Evolutionary conservation across 2,113 vertebrate genomes (phyloP).

Genomic region (Python bivittatus): DNA sequence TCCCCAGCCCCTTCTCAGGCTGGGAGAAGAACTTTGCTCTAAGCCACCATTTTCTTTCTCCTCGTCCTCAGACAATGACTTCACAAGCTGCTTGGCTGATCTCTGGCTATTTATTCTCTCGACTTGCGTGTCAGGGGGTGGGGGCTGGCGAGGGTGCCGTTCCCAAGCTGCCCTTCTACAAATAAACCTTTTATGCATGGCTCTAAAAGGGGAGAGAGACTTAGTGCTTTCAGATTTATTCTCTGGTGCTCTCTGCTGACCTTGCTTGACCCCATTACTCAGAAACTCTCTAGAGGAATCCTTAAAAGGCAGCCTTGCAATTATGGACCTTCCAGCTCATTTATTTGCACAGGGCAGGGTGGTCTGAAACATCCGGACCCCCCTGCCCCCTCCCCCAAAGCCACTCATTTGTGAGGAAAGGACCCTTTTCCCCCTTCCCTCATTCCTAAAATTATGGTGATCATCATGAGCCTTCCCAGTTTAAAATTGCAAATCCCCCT

Average conservation of each 20-base stretch:
- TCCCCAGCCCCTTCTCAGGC: slow-evolving; percentile 48
- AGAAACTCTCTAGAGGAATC: slow-evolving; percentile 79
- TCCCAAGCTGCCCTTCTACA: slow-evolving; percentile 39
- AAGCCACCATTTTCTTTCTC: slow-evolving; percentile 54
- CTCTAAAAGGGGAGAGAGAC: slow-evolving; percentile 63
- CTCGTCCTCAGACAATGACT: slow-evolving; percentile 30
- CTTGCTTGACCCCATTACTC: slow-evolving; percentile 83
- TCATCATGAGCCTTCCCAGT: slow-evolving; percentile 43
- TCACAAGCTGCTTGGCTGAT: neutral
- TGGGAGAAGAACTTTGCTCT: slow-evolving; percentile 58
- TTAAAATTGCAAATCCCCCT: slow-evolving; percentile 71
- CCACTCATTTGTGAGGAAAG: slow-evolving; percentile 63
- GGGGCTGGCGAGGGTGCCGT: slow-evolving; percentile 42
- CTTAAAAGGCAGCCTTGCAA: slow-evolving; percentile 78
- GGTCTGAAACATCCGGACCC: slow-evolving; percentile 76
- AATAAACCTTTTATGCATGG: slow-evolving; percentile 68
- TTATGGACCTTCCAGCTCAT: slow-evolving; percentile 80
- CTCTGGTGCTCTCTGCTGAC: slow-evolving; percentile 69
- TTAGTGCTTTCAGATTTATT: slow-evolving; percentile 72
- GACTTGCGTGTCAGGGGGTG: neutral
- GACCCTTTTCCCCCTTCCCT: neutral
- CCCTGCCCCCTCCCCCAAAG: neutral
- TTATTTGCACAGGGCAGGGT: slow-evolving; percentile 84
- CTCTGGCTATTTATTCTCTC: slow-evolving; percentile 17
- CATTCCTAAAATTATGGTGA: slow-evolving; percentile 24